Evolutionary conservation across 2,888 invertebrate genomes (phyloP).

Genomic region (Lasioglossum pauxillum): DNA sequence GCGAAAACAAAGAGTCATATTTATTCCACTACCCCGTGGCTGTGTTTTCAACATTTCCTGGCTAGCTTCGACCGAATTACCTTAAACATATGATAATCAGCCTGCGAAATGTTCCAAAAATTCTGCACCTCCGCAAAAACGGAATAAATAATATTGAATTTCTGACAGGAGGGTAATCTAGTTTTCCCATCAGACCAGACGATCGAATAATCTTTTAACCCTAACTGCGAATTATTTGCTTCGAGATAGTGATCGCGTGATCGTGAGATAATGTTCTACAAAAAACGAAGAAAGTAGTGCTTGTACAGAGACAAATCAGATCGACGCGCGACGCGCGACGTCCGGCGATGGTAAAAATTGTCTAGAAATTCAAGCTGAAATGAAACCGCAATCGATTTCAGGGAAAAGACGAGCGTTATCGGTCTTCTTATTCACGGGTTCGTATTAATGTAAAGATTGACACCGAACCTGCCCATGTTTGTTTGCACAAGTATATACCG

Average conservation of each 20-base stretch:
- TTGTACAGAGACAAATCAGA: conserved; percentile 71
- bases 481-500: conserved; percentile 70
- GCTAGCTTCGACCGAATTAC: background rate
- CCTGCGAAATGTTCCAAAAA: background rate
- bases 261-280: conserved; percentile 54
- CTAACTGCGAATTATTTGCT: background rate
- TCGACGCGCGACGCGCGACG: too few species aligned
- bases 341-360: background rate
- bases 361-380: background rate
- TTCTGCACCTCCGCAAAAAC: background rate
- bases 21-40: background rate
- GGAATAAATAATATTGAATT: background rate
- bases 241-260: background rate
- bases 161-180: background rate
- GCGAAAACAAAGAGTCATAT: background rate
- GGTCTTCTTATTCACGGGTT: conserved; percentile 35
- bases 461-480: conserved; percentile 65
- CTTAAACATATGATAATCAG: background rate
- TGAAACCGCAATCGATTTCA: conserved; percentile 30
- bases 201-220: background rate
- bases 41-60: background rate
- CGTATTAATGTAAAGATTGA: conserved; percentile 22
- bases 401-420: conserved; percentile 35
- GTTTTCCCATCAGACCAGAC: background rate
- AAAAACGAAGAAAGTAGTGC: conserved; percentile 75